Evolutionary conservation across 2,113 vertebrate species (phyloP), one percentile per base, ranked within the genome.

Genomic region (Terrapene triunguis): DNA sequence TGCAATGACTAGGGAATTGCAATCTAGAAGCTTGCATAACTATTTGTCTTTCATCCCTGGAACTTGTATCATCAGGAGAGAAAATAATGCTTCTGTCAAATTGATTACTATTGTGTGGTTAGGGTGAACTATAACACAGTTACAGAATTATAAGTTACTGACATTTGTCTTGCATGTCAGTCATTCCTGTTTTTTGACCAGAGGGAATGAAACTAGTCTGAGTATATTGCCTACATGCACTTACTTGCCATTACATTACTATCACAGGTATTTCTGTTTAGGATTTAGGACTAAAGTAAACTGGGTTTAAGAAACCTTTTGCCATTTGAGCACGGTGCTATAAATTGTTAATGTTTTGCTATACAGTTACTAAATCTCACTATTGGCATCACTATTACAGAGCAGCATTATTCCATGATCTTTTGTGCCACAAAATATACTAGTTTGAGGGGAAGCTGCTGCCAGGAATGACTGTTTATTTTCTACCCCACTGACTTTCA

Each of bases 51-150:
- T 89, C 81, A 85, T 93, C 59, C 89, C 85, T 87, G 59, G 17
- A 48, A 84, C 89, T 29, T 2, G 54, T 27, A 82, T 93, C 93
- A 96, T 94, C 92, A 97, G 91, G 65, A 44, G 83, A 79, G 87
- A 89, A 93, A 94, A 96, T 91, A 85, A 87, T 80, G 83, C 1
- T 90, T 59, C 84, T 96, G 85, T 92, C 93, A 95, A 93, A 79
- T 13, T n/a, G 32, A 69, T 69, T 88, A 48, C 89, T 87, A 55
- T 93, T 80, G 89, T 55, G 53, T 82, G 74, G 32, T 51, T 87
- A 0, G 4, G 74, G 82, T 96, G 84, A 87, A 82, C 88, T 88
- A 65, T 97, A 89, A 91, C 76, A 92, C 4, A 19, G 62, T 69
- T 35, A 19, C n/a, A 72, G 32, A 69, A 8, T n/a, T 17, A 19